These are phyloP conservation scores for Caenorhabditis remanei DNA, from an alignment of 1,140 invertebrate species.

Conservation along the genomic window DNA sequence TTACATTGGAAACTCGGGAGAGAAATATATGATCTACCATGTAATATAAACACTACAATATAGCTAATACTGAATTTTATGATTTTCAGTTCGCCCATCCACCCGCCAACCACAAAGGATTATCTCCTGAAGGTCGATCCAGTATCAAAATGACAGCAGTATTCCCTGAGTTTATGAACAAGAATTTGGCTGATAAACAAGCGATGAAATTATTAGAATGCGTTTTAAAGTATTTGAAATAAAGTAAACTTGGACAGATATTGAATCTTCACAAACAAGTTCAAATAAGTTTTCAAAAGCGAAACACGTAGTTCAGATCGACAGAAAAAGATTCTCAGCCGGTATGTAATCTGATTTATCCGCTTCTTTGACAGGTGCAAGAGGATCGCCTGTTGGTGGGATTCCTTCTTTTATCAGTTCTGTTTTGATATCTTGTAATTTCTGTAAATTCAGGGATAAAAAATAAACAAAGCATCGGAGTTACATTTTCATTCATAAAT, in stretches of 20 bases:
- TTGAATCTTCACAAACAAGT: background rate
- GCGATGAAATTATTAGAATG: conserved; percentile 8
- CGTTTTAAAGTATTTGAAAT: conserved; percentile 16
- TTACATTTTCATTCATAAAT: background rate
- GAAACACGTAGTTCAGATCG: too few relatives aligned
- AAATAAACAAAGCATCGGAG: too few relatives aligned
- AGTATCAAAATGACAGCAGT: conserved; percentile 35
- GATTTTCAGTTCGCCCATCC: background rate
- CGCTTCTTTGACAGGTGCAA: too few relatives aligned
- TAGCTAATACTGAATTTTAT: background rate
- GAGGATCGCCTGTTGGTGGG: too few relatives aligned
- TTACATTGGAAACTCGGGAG: background rate
- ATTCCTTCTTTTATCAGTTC: too few relatives aligned
- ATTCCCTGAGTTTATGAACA: conserved; percentile 30
- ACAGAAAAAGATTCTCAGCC: too few relatives aligned
- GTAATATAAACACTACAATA: background rate
- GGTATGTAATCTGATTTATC: too few relatives aligned
- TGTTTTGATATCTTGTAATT: background rate
- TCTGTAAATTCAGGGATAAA: too few relatives aligned
- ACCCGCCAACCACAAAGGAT: background rate
- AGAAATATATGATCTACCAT: conserved; percentile 20
- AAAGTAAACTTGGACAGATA: background rate
- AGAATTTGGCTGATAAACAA: conserved; percentile 37
- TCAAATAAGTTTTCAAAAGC: too few relatives aligned
- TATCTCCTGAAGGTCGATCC: background rate